Evolutionary conservation across 2,888 invertebrate genomes (phyloP), one percentile per base, ranked within the genome.

Genomic region (Odontocerum albicorne): DNA sequence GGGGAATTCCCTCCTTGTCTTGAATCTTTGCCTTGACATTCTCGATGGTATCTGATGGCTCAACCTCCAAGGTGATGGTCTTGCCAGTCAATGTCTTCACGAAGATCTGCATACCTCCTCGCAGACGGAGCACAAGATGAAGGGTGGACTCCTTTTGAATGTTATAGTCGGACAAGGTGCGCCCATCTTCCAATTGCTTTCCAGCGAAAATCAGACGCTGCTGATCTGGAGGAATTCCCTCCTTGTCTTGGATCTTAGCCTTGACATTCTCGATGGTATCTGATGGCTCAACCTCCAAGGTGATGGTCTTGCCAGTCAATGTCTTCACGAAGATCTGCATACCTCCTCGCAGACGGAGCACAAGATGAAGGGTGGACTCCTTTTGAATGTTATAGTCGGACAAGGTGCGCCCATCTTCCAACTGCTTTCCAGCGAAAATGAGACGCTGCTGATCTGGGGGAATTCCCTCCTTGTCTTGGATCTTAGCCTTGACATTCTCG

Each of bases 331-430:
- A 83, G 63, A 86, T 85, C 68, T 85, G 84, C 70, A 86, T 85
- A 63, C 97, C 97, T 78, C 97, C 97, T 93, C 84, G 56, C 96
- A 83, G 65, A 95, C 84, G 62, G 93, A 77, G 66, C 92, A 92
- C 69, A 94, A 79, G 70, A 94, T 93, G 57, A 94, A 81, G 0
- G 94, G 93, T 0, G 92, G 92, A 74, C 93, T 92, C n/a, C n/a
- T 72, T 95, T 94, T 85, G n/a, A 8, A 12, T 8, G n/a, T 32
- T 3, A 32, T 12, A 12, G n/a, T n/a, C n/a, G n/a, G n/a, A n/a
- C n/a, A n/a, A n/a, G n/a, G n/a, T n/a, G n/a, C n/a, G n/a, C n/a
- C n/a, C n/a, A n/a, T n/a, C n/a, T n/a, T n/a, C n/a, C n/a, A n/a
- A n/a, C n/a, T n/a, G n/a, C n/a, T n/a, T n/a, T n/a, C n/a, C n/a